Base-by-base conservation (phyloP, 2,113 vertebrate species). In the Fukomys damarensis region DNA sequence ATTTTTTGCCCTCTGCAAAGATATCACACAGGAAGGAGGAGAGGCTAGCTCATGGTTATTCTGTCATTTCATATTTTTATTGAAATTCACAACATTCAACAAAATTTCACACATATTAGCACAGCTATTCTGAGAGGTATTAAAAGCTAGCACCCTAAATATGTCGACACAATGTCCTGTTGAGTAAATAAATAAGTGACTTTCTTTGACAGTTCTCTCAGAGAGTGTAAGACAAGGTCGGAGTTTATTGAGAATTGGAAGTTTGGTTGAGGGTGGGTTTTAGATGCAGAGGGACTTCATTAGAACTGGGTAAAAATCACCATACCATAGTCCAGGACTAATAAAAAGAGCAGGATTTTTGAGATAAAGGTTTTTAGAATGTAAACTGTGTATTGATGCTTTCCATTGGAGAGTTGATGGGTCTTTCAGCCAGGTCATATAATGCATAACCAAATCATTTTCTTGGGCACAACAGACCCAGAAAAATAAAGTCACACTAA, bases 101-200 rank as follows among this genome's bases (percentile, higher is more conserved):
- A 58, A 30, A 76, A 93, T 94, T 86, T 93, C 41, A 88, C 14
- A 68, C 74, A 16, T 82, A 83, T 86, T 61, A 84, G 65, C 65
- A 92, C 26, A 80, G 3, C 80, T 77, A 79, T 82, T 91, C 58
- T 86, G 24, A 76, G 14, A 88, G n/a, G 16, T 89, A 24, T 65
- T 54, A 28, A 96, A 97, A 95, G 26, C 24, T 86, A 28, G 5
- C 2, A 82, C 14, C 24, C 41, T 43, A 92, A 76, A 86, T 91
- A 83, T 83, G 49, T 14, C 49, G 43, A 66, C 16, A 38, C 9
- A 59, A 52, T 20, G 35, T 28, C 10, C 38, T 93, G 66, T 35
- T 86, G 76, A 94, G 24, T 91, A 81, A 96, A 91, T 77, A 86
- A 92, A 68, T 81, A 58, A 95, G 3, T 65, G 91, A 59, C 17